These are phyloP conservation scores for Fistularia tabacaria DNA, from an alignment of 2,797 vertebrate species.

Conservation along the genomic window DNA sequence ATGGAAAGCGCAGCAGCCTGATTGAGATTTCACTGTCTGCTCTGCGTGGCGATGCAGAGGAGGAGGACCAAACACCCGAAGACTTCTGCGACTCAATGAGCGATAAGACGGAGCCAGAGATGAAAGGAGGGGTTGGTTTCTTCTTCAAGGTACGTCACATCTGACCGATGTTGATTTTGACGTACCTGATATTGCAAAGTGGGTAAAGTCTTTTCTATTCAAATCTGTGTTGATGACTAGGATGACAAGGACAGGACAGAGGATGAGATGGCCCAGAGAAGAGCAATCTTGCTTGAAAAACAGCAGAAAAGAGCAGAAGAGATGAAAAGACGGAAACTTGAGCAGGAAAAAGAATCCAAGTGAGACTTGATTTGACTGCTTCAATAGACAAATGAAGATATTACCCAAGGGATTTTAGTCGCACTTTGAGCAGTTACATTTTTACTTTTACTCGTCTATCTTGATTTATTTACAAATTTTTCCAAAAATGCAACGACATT, in stretches of 20 bases:
- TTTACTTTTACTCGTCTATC: not conserved
- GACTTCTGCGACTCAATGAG: constrained; percentile 75
- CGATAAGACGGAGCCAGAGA: constrained; percentile 76
- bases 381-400: too few species aligned
- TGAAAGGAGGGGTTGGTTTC: constrained; percentile 79
- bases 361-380: constrained; percentile 39
- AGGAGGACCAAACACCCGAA: constrained; percentile 72
- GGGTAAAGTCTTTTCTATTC: not conserved
- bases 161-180: not conserved
- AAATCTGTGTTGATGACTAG: constrained; percentile 20
- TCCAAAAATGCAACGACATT: too few species aligned
- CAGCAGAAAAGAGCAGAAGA: constrained; percentile 88
- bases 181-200: too few species aligned
- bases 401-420: too few species aligned
- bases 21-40: constrained; percentile 84
- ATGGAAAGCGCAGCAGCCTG: constrained; percentile 78
- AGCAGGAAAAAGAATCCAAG: constrained; percentile 81
- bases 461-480: too few species aligned
- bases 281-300: constrained; percentile 83
- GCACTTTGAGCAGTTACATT: not conserved
- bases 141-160: constrained; percentile 83
- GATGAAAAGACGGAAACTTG: constrained; percentile 79
- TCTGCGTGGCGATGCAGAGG: constrained; percentile 63
- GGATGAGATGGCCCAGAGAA: constrained; percentile 87
- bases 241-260: constrained; percentile 81